Base-by-base conservation (phyloP, 2,797 vertebrate genomes). In the Myoxocephalus aenaeus region DNA sequence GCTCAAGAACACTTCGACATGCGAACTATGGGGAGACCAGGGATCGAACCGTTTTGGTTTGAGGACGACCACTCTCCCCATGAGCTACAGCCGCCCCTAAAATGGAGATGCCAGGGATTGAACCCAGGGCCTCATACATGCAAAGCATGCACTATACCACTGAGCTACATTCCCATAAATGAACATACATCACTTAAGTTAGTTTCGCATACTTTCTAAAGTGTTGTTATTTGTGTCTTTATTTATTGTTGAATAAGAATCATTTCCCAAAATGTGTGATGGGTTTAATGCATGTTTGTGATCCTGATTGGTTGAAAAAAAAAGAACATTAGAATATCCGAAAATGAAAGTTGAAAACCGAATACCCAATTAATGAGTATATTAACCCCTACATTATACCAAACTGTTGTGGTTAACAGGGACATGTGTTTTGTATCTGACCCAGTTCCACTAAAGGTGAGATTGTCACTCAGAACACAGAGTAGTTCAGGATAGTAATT, bases 71-170 rank as follows among this genome's bases (percentile, higher is more conserved):
- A 32, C 29, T 32, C 29, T 32, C 29, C 29, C 29, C 3, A 32
- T 32, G 29, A 32, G 29, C 29, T 32, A 32, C 29, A 32, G 29
- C 29, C 29, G 29, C 29, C 5, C 29, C 29, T 32, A 32, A 32
- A 32, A 0, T 95, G 93, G 94, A 94, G 92, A 94, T 94, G 92
- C 93, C 92, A 92, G 93, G 94, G 94, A 94, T 95, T 94, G 92
- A 94, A 94, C 93, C 94, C 93, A 93, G 94, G 94, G 92, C 94
- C 94, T 95, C 94, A 94, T 93, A 94, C 94, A 95, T 94, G 92
- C 94, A 94, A 95, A 94, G 93, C 94, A 94, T 93, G 93, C 93
- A 94, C 94, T 95, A 92, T 94, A 94, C 94, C 94, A 94, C 93
- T 95, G 92, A 95, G 94, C 93, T 94, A 95, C 93, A 94, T 93